phyloP scores from a whole-genome alignment of 2,888 invertebrate genomes.

The Venusia cambrica region DNA sequence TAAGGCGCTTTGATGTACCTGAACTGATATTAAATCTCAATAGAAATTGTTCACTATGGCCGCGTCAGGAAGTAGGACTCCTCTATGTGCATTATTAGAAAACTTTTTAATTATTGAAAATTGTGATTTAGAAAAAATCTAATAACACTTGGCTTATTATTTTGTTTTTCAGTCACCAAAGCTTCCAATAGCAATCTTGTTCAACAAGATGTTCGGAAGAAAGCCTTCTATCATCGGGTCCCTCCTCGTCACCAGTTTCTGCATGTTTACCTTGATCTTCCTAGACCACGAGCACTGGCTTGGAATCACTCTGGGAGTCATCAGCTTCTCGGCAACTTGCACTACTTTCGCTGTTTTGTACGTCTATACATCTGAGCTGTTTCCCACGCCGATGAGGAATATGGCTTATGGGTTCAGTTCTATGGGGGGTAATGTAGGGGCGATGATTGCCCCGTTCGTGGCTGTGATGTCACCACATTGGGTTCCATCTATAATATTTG shows the following conservation, averaged over 20 bases:
- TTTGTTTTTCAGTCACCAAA: conserved; percentile 45
- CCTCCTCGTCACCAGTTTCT: conserved; percentile 31
- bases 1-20: too few relatives aligned
- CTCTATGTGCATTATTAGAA: too few relatives aligned
- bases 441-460: conserved; percentile 50
- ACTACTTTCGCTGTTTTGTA: conserved; percentile 41
- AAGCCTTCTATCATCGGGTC: conserved; percentile 35
- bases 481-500: conserved; percentile 50
- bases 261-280: conserved; percentile 43
- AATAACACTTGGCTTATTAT: too few relatives aligned
- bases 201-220: conserved; percentile 45
- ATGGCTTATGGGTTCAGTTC: conserved; percentile 49
- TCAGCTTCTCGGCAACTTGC: conserved; percentile 39
- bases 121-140: too few relatives aligned
- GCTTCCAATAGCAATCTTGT: conserved; percentile 37
- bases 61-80: too few relatives aligned
- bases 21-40: too few relatives aligned
- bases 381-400: conserved; percentile 50
- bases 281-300: conserved; percentile 39
- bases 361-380: conserved; percentile 50
- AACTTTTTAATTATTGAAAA: too few relatives aligned
- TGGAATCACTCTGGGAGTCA: conserved; percentile 39
- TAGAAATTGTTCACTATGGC: too few relatives aligned
- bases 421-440: conserved; percentile 47
- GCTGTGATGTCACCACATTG: conserved; percentile 46